Percentiles rank a stretch among this genome's conserved stretches.
phyloP scores from a whole-genome alignment of 2,797 vertebrate genomes.

The Myiotriccus ornatus region DNA sequence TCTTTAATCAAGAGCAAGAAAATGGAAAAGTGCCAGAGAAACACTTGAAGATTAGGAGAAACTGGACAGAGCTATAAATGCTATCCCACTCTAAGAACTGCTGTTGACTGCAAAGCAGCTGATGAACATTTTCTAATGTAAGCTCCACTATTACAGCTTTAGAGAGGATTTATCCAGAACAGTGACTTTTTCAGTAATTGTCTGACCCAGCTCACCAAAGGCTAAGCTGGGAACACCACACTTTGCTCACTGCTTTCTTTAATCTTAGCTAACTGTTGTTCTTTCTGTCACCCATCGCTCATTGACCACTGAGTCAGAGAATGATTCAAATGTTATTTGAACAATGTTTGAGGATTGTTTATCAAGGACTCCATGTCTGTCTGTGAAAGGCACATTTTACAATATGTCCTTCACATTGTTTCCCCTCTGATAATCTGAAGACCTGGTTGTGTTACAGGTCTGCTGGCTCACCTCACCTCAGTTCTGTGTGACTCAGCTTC shows the following conservation, averaged over 20 bases:
- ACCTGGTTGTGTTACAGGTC: background rate
- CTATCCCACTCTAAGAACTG: background rate
- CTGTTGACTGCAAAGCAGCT: background rate
- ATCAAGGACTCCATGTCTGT: background rate
- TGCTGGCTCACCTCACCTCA: background rate
- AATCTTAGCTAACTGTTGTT: background rate
- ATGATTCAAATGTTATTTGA: conserved; percentile 48
- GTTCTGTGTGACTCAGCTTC: background rate
- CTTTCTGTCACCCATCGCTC: background rate
- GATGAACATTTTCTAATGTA: background rate
- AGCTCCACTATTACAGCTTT: background rate
- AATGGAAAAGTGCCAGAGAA: conserved; percentile 9
- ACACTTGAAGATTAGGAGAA: background rate
- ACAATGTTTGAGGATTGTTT: conserved; percentile 8
- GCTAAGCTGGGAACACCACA: background rate
- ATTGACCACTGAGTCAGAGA: conserved; percentile 54
- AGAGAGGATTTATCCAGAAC: background rate
- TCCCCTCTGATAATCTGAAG: background rate
- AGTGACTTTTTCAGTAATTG: background rate
- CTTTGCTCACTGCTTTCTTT: conserved; percentile 9
- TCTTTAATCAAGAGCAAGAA: conserved; percentile 2
- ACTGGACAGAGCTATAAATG: background rate
- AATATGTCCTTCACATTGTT: conserved; percentile 4
- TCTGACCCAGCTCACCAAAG: background rate
- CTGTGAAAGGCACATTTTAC: conserved; percentile 10